Evolutionary conservation across 2,888 invertebrate species (phyloP), one percentile per base, ranked within the genome.

Genomic region (Tipula unca): DNA sequence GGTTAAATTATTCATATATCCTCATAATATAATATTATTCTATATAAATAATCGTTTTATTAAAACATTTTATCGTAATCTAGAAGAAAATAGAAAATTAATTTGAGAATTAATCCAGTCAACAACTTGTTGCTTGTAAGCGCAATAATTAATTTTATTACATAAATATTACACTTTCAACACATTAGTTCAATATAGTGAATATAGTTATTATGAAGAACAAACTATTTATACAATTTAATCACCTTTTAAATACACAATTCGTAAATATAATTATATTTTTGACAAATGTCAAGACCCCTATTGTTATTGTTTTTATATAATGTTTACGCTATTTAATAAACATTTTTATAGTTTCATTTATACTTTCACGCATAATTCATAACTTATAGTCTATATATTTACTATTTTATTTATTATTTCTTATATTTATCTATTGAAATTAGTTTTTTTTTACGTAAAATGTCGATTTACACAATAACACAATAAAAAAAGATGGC

Each of bases 381-480:
- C 10, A 25, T 69, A 69, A 69, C 25, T 69, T 25, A 69, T 8
- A 69, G 69, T 69, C 69, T 3, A 25, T 69, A 69, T 69, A 69
- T 69, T 69, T 25, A 69, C 25, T 69, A 10, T 10, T 83, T 83
- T 35, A 83, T 83, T 32, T 14, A 14, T 83, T 29, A 32, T 1
- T 29, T 83, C 25, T 10, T 25, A 10, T 25, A 25, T 69, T 54
- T 25, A 69, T 8, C 2, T 3, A 69, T 0, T 69, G 25, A 69
- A 69, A 69, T 3, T 69, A 4, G 4, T 25, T 69, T 69, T 20
- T 25, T 69, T 25, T 69, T 48, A 17, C 25, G 69, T 69, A 69
- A 69, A 69, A 69, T 25, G 25, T 69, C 69, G 69, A 69, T 83
- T 83, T 83, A 83, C 83, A 83, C 83, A 83, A 84, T 36, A 84